Base-by-base conservation (phyloP, 23 tunicate species). In the Trididemnum clinides region DNA sequence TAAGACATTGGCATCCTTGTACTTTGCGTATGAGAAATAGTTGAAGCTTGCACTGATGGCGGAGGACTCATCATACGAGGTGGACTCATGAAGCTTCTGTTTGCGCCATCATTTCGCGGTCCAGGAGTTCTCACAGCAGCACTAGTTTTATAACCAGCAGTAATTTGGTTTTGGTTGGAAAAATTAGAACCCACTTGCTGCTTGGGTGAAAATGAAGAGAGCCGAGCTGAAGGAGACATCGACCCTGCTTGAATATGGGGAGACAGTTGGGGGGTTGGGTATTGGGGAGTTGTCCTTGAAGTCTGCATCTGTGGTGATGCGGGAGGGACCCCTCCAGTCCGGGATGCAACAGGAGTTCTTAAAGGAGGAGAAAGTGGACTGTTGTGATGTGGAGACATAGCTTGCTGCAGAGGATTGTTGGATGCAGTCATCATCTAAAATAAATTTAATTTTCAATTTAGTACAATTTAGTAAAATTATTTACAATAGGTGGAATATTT, bases 311-410 rank as follows among this genome's bases (percentile, higher is more conserved):
- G 81, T 0, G 94, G 94, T 31, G 94, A 89, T 33, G 80, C 81
- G 2, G 94, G 82, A 32, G 91, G 85, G 0, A 64, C 51, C 0
- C 34, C 33, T 10, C 64, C 1, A 21, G 83, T 64, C 1, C 82
- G 71, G 15, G 71, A 21, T 23, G 70, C 38, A 31, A 54, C 64
- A 2, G 81, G 5, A 20, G 39, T 57, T 28, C 94, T 38, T 80
- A 89, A 59, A 6, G 94, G 94, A 25, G 92, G 92, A n/a, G 94
- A 89, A 26, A 89, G 71, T 0, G 94, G 88, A 50, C 86, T 82
- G 30, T 27, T 64, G 38, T 89, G 94, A 21, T 77, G 80, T 20
- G 94, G 94, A 6, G 94, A 89, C 85, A 89, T 77, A n/a, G 94
- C 71, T 33, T 84, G 94, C 57, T 84, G 94, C 38, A 89, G 21